Evolutionary conservation across 2,888 invertebrate genomes (phyloP), one percentile per base, ranked within the genome.

Genomic region (Chaetoderma sp.): DNA sequence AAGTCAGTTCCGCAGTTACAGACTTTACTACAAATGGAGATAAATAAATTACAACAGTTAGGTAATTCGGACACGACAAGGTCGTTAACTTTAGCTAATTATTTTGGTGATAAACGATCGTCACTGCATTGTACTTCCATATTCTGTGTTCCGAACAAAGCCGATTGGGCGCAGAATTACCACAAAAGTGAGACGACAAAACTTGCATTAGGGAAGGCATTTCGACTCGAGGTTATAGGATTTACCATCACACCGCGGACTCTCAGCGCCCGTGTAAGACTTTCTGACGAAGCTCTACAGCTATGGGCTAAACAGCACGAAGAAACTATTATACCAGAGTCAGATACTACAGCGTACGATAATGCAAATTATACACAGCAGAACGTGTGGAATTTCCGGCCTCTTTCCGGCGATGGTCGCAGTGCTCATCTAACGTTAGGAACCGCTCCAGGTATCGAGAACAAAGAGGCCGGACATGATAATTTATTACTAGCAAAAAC

Each of bases 101-200:
- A n/a, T n/a, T n/a, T n/a, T n/a, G n/a, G n/a, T n/a, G n/a, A n/a
- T n/a, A n/a, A n/a, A n/a, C n/a, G n/a, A n/a, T n/a, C n/a, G n/a
- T n/a, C n/a, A 18, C 70, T 85, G 2, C 85, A 85, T 66, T 83
- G 82, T 49, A 85, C 85, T 25, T 73, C 85, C 2, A 81, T 76
- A 44, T 84, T 77, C 67, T 75, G 79, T 60, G 78, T 76, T 16
- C 64, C 71, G 42, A 76, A 78, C 4, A 75, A 75, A 45, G 66
- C 63, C 1, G 66, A 68, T 8, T 75, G 73, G 6, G 68, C 73
- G 23, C 47, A 67, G 16, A 54, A 73, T 10, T 85, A 83, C 67
- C 73, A 76, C 36, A 55, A 69, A 13, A 61, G 64, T 23, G 60
- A 68, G 2, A 60, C 59, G 47, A 81, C 83, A 4, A 64, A 75